These are phyloP conservation scores for Decapterus maruadsi DNA, from an alignment of 2,797 vertebrate species.

Conservation along the genomic window DNA sequence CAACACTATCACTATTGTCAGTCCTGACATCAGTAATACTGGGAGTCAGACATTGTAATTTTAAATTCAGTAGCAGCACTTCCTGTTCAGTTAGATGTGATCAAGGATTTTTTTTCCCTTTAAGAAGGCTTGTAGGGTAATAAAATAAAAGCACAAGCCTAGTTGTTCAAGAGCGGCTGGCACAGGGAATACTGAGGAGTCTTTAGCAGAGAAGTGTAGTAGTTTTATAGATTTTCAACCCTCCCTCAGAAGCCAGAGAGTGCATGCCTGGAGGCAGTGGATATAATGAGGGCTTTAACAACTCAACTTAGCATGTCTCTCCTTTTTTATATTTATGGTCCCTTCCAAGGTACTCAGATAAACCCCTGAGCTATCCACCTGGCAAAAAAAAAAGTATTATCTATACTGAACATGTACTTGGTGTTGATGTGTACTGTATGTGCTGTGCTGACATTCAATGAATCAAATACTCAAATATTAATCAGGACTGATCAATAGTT, in stretches of 20 bases:
- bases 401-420: constrained; percentile 7
- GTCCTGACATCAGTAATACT: not conserved
- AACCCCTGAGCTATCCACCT: not conserved
- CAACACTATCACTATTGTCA: not conserved
- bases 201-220: constrained; percentile 13
- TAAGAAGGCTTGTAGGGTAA: not conserved
- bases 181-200: not conserved
- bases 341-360: constrained; percentile 22
- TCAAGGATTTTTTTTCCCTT: not conserved
- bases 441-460: not conserved
- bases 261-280: constrained; percentile 33
- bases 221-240: constrained; percentile 29
- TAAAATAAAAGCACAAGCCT: constrained; percentile 16
- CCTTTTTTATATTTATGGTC: constrained; percentile 43
- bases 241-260: constrained; percentile 16
- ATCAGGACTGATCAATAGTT: constrained; percentile 16
- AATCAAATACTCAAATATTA: not conserved
- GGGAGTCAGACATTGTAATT: not conserved
- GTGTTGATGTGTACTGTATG: not conserved
- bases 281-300: constrained; percentile 37
- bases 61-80: not conserved
- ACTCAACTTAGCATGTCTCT: constrained; percentile 18
- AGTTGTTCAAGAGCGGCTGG: not conserved
- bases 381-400: constrained; percentile 9
- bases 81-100: not conserved